Evolutionary conservation across 1,140 invertebrate species (phyloP), one percentile per base, ranked within the genome.

Genomic region (Oryzaephilus surinamensis): DNA sequence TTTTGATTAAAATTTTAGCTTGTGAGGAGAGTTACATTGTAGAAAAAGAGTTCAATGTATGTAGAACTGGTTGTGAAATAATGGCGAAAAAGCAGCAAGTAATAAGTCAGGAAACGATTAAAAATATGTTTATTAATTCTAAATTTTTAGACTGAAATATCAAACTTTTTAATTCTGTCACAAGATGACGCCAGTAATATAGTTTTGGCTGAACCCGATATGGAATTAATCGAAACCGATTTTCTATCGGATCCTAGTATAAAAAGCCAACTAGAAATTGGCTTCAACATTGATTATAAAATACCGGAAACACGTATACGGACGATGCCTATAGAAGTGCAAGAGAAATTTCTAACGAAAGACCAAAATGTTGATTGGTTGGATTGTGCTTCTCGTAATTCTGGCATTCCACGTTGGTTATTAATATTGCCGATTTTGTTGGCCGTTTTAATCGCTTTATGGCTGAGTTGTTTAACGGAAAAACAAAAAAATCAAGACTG

Each of bases 241-340:
- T 23, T 50, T 17, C 28, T 54, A 2, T 49, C 48, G 1, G 52
- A 57, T 36, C 52, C 50, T 2, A 45, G 45, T 6, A 46, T 54
- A 19, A 48, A 43, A 19, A 47, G 35, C 10, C 50, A 53, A 29
- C 21, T 57, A 7, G 45, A 57, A 29, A 42, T 50, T 7, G 54
- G 52, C 10, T 50, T 46, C 21, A 49, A 45, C 13, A 30, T 49
- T 17, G 48, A 55, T 27, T 57, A 57, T 24, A 57, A 55, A 45
- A 55, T 57, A 29, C 54, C 54, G 6, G 54, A 52, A 41, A 46
- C 52, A 8, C 43, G 45, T 24, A 52, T 54, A 14, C 42, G 46
- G 16, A 55, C 54, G 11, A 48, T 57, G 46, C 54, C 54, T n/a
- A 55, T 57, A 23, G 42, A 47, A 26, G 29, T 41, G 13, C 34